Percentiles rank a stretch among this genome's conserved stretches.
Evolutionary conservation across 1,140 invertebrate genomes (phyloP).

Genomic region (Drosophila sproati): DNA sequence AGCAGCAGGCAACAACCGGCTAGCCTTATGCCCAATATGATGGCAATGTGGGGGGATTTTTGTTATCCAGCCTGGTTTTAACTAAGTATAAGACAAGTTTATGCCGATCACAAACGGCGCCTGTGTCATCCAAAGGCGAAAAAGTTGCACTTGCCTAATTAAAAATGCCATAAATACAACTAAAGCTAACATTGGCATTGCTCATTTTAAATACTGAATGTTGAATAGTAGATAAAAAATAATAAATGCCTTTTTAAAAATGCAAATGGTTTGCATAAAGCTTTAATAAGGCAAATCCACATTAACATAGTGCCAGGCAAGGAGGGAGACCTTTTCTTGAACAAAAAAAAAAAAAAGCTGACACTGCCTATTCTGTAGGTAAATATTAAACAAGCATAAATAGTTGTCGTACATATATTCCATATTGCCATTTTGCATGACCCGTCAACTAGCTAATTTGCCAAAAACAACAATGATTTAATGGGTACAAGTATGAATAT

Average conservation of each 20-base stretch:
- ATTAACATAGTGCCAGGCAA: background rate
- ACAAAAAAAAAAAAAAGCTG: conserved; percentile 18
- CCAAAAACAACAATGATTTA: conserved; percentile 66
- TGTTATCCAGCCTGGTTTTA: conserved; percentile 35
- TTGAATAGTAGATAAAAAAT: conserved; percentile 14
- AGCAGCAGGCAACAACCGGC: conserved; percentile 30
- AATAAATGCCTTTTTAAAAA: conserved; percentile 62
- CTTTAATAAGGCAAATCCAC: conserved; percentile 36
- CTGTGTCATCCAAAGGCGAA: conserved; percentile 28
- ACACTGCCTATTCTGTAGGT: conserved; percentile 21
- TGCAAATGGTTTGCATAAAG: conserved; percentile 43
- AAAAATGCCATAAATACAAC: conserved; percentile 70
- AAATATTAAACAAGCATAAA: conserved; percentile 50
- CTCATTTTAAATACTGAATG: conserved; percentile 43
- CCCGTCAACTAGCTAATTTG: conserved; percentile 57
- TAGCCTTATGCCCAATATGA: conserved; percentile 59
- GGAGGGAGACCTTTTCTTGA: conserved; percentile 29
- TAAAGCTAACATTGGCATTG: conserved; percentile 50
- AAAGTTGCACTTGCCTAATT: conserved; percentile 60
- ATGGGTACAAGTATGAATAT: conserved; percentile 46
- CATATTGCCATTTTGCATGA: conserved; percentile 31
- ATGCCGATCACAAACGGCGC: conserved; percentile 33
- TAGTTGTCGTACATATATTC: conserved; percentile 12
- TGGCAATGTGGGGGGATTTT: background rate
- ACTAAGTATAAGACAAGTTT: conserved; percentile 40